Conservation (phyloP, 2,888 invertebrate species). For the Parthenolecanium corni region DNA sequence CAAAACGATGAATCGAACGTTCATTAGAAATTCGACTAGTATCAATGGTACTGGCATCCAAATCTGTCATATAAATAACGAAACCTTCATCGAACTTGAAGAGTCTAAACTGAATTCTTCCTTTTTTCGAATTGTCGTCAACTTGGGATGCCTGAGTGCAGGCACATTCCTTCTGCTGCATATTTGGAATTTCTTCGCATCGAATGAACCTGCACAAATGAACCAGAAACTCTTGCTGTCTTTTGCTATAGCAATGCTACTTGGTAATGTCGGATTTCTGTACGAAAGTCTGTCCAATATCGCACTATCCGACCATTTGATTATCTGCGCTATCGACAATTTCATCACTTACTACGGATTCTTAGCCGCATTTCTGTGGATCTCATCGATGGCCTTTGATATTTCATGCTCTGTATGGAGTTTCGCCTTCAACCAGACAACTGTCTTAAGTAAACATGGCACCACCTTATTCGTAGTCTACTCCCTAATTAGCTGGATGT, state of each 20-base stretch:
- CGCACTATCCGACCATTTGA: constrained; percentile 37
- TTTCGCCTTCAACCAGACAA: constrained; percentile 35
- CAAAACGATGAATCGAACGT: not conserved
- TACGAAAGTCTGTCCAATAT: constrained; percentile 41
- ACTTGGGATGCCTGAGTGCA: constrained; percentile 41
- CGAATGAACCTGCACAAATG: constrained; percentile 41
- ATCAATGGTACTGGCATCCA: not conserved
- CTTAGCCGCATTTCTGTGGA: constrained; percentile 45
- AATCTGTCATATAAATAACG: not conserved
- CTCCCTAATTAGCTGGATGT: constrained; percentile 40
- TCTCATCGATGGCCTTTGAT: constrained; percentile 44
- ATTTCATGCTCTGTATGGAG: constrained; percentile 41
- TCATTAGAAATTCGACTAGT: not conserved
- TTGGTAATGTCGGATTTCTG: constrained; percentile 29
- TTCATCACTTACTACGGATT: constrained; percentile 42
- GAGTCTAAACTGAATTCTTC: not conserved
- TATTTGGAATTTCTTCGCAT: constrained; percentile 40
- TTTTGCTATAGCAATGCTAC: constrained; percentile 40
- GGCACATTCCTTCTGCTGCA: constrained; percentile 41
- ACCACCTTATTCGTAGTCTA: constrained; percentile 39
- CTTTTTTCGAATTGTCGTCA: constrained; percentile 35
- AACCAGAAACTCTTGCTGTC: constrained; percentile 44
- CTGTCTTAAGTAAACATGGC: constrained; percentile 39
- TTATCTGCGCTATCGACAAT: constrained; percentile 39
- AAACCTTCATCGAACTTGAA: not conserved